These are phyloP conservation scores for Lithobius niger DNA, from an alignment of 1,140 invertebrate species.

Conservation along the genomic window DNA sequence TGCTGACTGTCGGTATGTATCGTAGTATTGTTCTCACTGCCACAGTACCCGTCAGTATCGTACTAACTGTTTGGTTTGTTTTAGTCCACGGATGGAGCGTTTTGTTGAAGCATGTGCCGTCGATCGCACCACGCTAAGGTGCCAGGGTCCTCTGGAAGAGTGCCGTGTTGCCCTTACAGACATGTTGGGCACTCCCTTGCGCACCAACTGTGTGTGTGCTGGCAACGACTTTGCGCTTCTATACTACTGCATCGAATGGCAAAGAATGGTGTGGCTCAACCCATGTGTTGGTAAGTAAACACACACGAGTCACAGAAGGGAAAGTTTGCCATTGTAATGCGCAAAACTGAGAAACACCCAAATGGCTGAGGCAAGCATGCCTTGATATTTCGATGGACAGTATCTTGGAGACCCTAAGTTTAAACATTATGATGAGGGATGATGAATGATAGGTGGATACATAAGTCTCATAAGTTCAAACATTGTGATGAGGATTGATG, in stretches of 20 bases:
- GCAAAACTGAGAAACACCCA: too few relatives aligned
- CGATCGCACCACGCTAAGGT: neutral
- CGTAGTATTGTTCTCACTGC: neutral
- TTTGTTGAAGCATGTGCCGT: conserved; percentile 10
- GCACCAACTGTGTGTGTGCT: neutral
- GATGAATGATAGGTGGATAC: too few relatives aligned
- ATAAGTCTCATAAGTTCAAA: too few relatives aligned
- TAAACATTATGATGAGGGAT: too few relatives aligned
- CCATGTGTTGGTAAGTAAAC: conserved; percentile 10
- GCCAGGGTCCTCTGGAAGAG: neutral
- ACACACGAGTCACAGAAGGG: too few relatives aligned
- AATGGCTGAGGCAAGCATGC: too few relatives aligned
- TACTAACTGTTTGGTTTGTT: too few relatives aligned
- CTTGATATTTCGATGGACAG: too few relatives aligned
- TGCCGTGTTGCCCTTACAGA: neutral
- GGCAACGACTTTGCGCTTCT: neutral
- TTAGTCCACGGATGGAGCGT: neutral
- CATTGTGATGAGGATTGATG: too few relatives aligned
- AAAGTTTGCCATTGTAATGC: too few relatives aligned
- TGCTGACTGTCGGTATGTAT: neutral
- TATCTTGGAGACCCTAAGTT: too few relatives aligned
- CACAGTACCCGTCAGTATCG: neutral
- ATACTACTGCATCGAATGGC: conserved; percentile 6
- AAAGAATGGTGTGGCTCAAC: conserved; percentile 4
- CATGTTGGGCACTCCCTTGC: conserved; percentile 1